Conservation (phyloP, 2,888 invertebrate genomes). For the Zeuzera pyrina region DNA sequence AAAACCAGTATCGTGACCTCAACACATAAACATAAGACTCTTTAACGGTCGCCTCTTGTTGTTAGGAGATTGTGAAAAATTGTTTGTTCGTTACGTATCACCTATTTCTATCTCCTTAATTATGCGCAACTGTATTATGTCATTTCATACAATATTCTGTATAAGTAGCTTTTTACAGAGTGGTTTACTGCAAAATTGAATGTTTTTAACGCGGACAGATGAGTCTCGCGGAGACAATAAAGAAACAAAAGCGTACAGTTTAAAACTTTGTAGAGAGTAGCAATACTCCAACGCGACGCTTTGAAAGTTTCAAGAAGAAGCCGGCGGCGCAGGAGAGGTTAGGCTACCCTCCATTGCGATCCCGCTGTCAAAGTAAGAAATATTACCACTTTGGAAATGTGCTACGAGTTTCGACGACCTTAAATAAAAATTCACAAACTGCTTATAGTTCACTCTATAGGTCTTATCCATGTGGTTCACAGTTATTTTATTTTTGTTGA, state of each 20-base stretch:
- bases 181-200: conserved; percentile 38
- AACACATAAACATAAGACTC: conserved; percentile 46
- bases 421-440: conserved; percentile 24
- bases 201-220: conserved; percentile 48
- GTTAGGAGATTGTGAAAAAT: conserved; percentile 47
- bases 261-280: conserved; percentile 54
- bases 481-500: too few relatives aligned
- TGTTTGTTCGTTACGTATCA: conserved; percentile 45
- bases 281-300: conserved; percentile 31
- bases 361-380: conserved; percentile 61
- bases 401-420: conserved; percentile 28
- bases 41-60: conserved; percentile 50
- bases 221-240: conserved; percentile 55
- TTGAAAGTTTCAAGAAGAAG: conserved; percentile 55
- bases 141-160: too few relatives aligned
- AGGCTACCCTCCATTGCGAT: conserved; percentile 26
- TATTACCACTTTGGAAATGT: conserved; percentile 40
- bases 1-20: conserved; percentile 56
- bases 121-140: too few relatives aligned
- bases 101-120: too few relatives aligned
- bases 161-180: conserved; percentile 31
- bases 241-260: conserved; percentile 62
- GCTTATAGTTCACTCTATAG: too few relatives aligned
- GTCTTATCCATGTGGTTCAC: too few relatives aligned
- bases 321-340: conserved; percentile 27